Evolutionary conservation across 1,140 invertebrate species (phyloP), one percentile per base, ranked within the genome.

Genomic region (Wasmannia auropunctata): DNA sequence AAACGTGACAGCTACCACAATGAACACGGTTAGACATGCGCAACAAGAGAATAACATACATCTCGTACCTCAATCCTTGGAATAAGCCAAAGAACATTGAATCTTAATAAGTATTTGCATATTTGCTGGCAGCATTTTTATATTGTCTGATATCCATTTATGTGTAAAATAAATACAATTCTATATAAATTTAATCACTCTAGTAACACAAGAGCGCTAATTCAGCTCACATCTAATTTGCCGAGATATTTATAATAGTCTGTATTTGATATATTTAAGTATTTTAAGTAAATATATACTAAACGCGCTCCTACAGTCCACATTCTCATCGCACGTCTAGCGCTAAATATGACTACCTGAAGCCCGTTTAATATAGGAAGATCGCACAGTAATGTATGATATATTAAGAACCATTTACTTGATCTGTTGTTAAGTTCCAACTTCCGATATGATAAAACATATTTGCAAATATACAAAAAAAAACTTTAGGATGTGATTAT

Each of bases 31-130:
- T 25, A 37, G n/a, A 56, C 86, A 81, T 77, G 22, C 22, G 25
- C 22, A 16, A 43, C 58, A 76, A 75, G 16, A 85, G 56, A 86
- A 14, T 43, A 81, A 83, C 54, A 83, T 19, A 74, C 51, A 86
- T 51, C 25, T 77, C 19, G 6, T 34, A 85, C n/a, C 37, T 69
- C 54, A 40, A 87, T 43, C 14, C 11, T 75, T 25, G 10, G n/a
- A 83, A 40, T 16, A 95, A 95, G 88, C 92, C 25, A n/a, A 83
- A 83, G 93, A 81, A 93, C 92, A 85, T 60, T 40, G 62, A 90
- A 75, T 75, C 49, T 63, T 88, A 77, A 67, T 87, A 54, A 86
- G 46, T 87, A 90, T 86, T 89, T 89, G 79, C 85, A 87, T 76
- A 67, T 89, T 56, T 79, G 84, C 90, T 91, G 88, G 88, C 89